Conservation (phyloP, 1,140 invertebrate species). For the Aleiodes sp. region DNA sequence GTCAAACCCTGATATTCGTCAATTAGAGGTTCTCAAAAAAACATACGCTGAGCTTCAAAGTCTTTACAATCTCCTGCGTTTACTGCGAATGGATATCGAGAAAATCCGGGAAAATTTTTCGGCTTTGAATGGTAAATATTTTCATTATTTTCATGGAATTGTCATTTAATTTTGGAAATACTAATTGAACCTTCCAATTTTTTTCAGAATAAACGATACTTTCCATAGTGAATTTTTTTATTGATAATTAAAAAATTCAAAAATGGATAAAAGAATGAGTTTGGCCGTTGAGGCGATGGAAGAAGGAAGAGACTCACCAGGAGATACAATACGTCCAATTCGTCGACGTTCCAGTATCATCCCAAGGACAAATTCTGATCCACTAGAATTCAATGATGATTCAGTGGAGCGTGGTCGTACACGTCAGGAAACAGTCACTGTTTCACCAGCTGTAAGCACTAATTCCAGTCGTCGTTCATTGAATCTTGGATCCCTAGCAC, state of each 20-base stretch:
- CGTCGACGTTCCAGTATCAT: constrained; percentile 44
- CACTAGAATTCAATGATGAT: constrained; percentile 57
- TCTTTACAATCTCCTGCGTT: constrained; percentile 39
- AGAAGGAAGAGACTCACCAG: constrained; percentile 8
- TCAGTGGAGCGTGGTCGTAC: constrained; percentile 53
- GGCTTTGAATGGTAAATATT: constrained; percentile 31
- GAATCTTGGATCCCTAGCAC: constrained; percentile 42
- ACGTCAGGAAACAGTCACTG: constrained; percentile 37
- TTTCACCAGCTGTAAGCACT: background rate
- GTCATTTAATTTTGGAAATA: background rate
- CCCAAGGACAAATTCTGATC: background rate
- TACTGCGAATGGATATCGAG: constrained; percentile 47
- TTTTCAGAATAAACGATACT: constrained; percentile 9
- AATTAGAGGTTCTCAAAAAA: constrained; percentile 42
- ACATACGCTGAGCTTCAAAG: constrained; percentile 41
- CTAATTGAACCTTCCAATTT: background rate
- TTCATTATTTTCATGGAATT: background rate
- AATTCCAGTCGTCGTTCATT: constrained; percentile 50
- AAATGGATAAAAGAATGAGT: constrained; percentile 30
- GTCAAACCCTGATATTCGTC: constrained; percentile 10
- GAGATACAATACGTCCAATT: constrained; percentile 36
- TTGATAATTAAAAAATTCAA: background rate
- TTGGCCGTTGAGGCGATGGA: constrained; percentile 31
- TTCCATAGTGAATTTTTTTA: background rate
- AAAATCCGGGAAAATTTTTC: constrained; percentile 46